Evolutionary conservation across 2,888 invertebrate genomes (phyloP), one percentile per base, ranked within the genome.

Genomic region (Lingula anatina): DNA sequence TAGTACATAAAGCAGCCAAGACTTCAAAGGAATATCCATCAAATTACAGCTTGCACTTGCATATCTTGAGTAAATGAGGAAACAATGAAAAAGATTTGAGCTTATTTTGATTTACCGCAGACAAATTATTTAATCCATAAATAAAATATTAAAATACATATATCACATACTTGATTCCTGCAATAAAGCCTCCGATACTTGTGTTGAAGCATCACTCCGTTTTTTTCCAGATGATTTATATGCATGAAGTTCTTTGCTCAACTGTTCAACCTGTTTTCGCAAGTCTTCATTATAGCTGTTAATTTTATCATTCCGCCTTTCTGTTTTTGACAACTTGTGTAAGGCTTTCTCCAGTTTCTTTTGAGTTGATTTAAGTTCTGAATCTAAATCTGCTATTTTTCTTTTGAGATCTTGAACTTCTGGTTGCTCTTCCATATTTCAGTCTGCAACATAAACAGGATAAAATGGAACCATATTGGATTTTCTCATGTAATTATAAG

Each of bases 241-340:
- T 15, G 35, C 37, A 39, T 68, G 68, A 7, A 66, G 41, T 47
- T 66, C 56, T 43, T 58, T 39, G 46, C 61, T 66, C 12, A 68
- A 46, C n/a, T 46, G 50, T 38, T 63, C 61, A n/a, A 63, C 47
- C 56, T 68, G 50, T 44, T 49, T 51, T 37, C 62, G 51, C n/a
- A 68, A 51, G 12, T 62, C 61, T 37, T 60, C 61, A 54, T 68
- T 66, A 44, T 63, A 64, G 21, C 46, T 50, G 37, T 62, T 58
- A 2, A 56, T 50, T 44, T 60, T 65, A 9, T 58, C 56, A 4
- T 61, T 50, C 36, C 56, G 57, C 38, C 60, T 49, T 36, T 60
- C 54, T 4, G 53, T 35, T 25, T 46, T 54, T 5, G 46, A 26
- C 35, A 65, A 38, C 39, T 54, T 50, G 21, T 56, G 58, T 28